Evolutionary conservation across 2,888 invertebrate species (phyloP), one percentile per base, ranked within the genome.

Genomic region (Sthenelais limicola): DNA sequence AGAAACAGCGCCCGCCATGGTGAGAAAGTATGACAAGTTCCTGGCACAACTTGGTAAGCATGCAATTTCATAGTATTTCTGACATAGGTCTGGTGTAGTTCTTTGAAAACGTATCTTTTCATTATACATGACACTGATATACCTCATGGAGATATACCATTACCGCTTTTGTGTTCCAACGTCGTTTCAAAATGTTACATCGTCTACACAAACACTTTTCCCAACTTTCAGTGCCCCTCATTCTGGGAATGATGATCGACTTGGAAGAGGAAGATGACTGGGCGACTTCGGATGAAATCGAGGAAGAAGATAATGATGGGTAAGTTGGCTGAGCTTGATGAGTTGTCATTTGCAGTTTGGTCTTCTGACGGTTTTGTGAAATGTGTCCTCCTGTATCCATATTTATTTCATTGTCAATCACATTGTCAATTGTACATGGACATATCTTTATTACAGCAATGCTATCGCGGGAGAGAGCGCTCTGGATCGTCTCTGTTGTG

Each of bases 401-500:
- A n/a, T 43, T 43, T 43, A 15, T 43, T 43, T 43, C 43, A 15
- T 43, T 18, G 18, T 43, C 18, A 43, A 43, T 43, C 18, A 15
- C 9, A 43, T 43, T 43, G 43, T n/a, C n/a, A n/a, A n/a, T n/a
- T n/a, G n/a, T n/a, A n/a, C 43, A 15, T 43, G 18, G 43, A 43
- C 18, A 3, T 52, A 21, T 52, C 15, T 24, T 3, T 52, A 3
- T 68, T 89, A 73, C 87, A 94, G 95, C 70, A 97, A 97, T 87
- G 94, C 95, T 81, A 94, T 97, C 5, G 95, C 96, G 58, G 99
- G 97, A 0, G 99, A 99, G 88, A 96, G 97, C 28, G 96, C 97
- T 7, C 90, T 99, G 72, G 99, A 99, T 90, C 92, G 99, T 77
- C 91, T 99, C 84, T 96, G 98, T n/a, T 98, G 97, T 88, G 97